Conservation (phyloP, 2,888 invertebrate genomes). For the Biston betularia region DNA sequence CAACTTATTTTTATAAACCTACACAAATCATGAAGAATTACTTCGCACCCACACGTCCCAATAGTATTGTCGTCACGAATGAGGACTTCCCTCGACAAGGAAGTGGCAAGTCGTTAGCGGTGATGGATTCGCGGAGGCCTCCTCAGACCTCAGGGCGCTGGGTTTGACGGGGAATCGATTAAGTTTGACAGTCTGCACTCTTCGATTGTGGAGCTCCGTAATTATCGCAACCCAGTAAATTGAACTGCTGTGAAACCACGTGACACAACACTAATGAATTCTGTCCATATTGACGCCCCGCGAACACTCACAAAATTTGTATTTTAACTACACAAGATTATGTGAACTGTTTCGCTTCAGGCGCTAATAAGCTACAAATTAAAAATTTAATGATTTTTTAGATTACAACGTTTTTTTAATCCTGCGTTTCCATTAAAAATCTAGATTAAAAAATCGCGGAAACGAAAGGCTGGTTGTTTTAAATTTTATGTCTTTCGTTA, state of each 20-base stretch:
- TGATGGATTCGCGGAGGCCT: constrained; percentile 65
- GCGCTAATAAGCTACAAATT: constrained; percentile 58
- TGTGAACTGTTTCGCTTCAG: constrained; percentile 50
- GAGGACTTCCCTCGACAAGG: constrained; percentile 59
- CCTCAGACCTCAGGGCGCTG: constrained; percentile 62
- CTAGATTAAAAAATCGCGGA: constrained; percentile 24
- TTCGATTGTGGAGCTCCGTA: constrained; percentile 69
- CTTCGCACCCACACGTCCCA: constrained; percentile 52
- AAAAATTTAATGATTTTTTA: constrained; percentile 57
- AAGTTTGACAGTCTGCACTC: constrained; percentile 74
- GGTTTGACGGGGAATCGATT: constrained; percentile 77
- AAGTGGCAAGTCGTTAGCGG: constrained; percentile 66
- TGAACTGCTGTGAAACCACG: constrained; percentile 60
- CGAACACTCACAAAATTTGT: constrained; percentile 64
- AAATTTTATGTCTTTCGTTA: constrained; percentile 22
- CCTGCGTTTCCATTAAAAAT: constrained; percentile 27
- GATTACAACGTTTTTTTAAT: constrained; percentile 40
- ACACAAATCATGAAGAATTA: constrained; percentile 52
- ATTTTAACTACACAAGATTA: constrained; percentile 64
- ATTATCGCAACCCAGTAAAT: constrained; percentile 71
- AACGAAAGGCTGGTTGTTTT: constrained; percentile 14
- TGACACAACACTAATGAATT: constrained; percentile 79
- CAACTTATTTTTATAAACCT: constrained; percentile 56
- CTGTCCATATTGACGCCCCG: constrained; percentile 74
- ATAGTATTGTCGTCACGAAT: constrained; percentile 56